Conservation (phyloP, 2,888 invertebrate species). For the Macrosiphum euphorbiae region DNA sequence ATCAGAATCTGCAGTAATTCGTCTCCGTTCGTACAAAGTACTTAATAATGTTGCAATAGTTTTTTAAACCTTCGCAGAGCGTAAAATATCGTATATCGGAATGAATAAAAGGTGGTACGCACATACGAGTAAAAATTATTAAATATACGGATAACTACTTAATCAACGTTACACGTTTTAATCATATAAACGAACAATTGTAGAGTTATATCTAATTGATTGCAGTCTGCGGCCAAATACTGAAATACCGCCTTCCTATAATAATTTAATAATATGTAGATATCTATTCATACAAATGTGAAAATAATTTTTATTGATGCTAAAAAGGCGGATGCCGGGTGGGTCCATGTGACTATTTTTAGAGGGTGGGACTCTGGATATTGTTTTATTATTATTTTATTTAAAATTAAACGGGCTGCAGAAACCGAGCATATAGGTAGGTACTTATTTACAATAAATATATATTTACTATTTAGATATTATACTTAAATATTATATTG, state of each 20-base stretch:
- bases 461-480: too few species aligned
- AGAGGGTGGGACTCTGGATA: background rate
- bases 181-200: background rate
- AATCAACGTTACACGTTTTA: background rate
- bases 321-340: background rate
- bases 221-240: background rate
- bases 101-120: background rate
- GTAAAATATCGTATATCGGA: background rate
- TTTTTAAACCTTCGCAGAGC: background rate
- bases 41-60: background rate
- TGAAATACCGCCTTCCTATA: background rate
- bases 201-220: background rate
- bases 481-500: too few species aligned
- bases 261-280: background rate
- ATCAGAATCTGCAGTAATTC: background rate
- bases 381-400: background rate
- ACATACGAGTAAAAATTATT: too few species aligned
- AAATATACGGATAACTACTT: background rate
- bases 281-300: background rate
- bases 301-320: background rate
- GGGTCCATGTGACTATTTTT: background rate
- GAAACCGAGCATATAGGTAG: too few species aligned
- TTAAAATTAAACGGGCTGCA: too few species aligned
- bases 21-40: background rate
- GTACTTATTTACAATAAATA: too few species aligned